phyloP scores from a whole-genome alignment of 2,888 invertebrate genomes.

The Megamerina dolium region DNA sequence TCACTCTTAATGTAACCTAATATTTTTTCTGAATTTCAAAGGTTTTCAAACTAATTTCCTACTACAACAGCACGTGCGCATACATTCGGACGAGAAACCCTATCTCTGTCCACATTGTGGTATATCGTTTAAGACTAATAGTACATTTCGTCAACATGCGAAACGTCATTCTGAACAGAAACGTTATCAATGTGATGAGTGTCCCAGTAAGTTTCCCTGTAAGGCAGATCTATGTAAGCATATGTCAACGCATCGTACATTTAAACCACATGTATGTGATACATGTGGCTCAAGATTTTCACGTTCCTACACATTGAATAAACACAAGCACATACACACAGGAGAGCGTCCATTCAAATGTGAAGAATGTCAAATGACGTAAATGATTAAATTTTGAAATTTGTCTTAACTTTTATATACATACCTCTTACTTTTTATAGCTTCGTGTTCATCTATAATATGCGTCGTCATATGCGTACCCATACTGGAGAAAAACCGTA shows the following conservation, averaged over 20 bases:
- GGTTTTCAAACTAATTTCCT: too few species aligned
- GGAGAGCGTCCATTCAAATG: slow-evolving; percentile 47
- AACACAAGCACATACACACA: slow-evolving; percentile 61
- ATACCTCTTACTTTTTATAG: too few species aligned
- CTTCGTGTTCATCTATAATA: slow-evolving; percentile 53
- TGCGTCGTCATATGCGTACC: slow-evolving; percentile 54
- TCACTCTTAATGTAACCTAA: too few species aligned
- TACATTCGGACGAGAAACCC: slow-evolving; percentile 53
- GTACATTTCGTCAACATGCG: slow-evolving; percentile 56
- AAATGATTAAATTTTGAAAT: slow-evolving; percentile 8
- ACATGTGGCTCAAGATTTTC: slow-evolving; percentile 58
- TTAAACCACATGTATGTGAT: slow-evolving; percentile 59
- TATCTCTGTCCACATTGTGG: slow-evolving; percentile 56
- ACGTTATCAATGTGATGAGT: slow-evolving; percentile 53
- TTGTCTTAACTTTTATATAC: too few species aligned
- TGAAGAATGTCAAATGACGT: slow-evolving; percentile 34
- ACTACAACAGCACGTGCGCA: slow-evolving; percentile 54
- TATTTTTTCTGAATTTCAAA: too few species aligned
- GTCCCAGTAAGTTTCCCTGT: slow-evolving; percentile 55
- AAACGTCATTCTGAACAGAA: slow-evolving; percentile 54
- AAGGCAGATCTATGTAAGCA: slow-evolving; percentile 54
- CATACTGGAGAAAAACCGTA: too few species aligned
- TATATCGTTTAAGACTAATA: slow-evolving; percentile 50
- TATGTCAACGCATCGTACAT: slow-evolving; percentile 51
- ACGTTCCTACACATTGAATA: slow-evolving; percentile 55